Evolutionary conservation across 1,140 invertebrate species (phyloP).

Genomic region (Bombus confusus): DNA sequence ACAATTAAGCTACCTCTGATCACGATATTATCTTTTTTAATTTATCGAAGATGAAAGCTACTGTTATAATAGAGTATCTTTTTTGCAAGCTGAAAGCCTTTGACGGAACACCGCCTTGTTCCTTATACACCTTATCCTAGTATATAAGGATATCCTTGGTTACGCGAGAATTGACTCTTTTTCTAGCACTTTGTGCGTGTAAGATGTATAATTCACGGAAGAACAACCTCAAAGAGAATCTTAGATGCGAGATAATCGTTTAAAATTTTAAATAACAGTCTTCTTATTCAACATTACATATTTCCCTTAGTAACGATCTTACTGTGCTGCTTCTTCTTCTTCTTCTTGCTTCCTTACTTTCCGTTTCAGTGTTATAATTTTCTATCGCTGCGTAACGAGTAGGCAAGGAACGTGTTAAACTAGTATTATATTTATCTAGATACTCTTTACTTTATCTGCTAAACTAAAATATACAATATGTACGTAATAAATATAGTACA

Average conservation of each 20-base stretch:
- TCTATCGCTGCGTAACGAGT: background rate
- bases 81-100: constrained; percentile 1
- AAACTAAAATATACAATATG: background rate
- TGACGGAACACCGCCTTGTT: background rate
- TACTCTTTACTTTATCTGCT: background rate
- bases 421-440: background rate
- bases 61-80: background rate
- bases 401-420: background rate
- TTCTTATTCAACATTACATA: background rate
- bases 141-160: background rate
- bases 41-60: background rate
- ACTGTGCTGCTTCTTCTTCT: no score
- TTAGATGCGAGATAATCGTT: background rate
- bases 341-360: background rate
- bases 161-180: background rate
- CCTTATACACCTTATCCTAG: background rate
- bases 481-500: background rate
- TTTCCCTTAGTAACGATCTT: no score
- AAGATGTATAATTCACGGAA: background rate
- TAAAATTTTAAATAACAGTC: background rate
- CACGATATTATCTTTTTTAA: background rate
- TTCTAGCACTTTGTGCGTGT: background rate
- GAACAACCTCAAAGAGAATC: background rate
- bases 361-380: background rate
- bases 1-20: background rate